Evolutionary conservation across 2,888 invertebrate species (phyloP).

Genomic region (Agrochola macilenta): DNA sequence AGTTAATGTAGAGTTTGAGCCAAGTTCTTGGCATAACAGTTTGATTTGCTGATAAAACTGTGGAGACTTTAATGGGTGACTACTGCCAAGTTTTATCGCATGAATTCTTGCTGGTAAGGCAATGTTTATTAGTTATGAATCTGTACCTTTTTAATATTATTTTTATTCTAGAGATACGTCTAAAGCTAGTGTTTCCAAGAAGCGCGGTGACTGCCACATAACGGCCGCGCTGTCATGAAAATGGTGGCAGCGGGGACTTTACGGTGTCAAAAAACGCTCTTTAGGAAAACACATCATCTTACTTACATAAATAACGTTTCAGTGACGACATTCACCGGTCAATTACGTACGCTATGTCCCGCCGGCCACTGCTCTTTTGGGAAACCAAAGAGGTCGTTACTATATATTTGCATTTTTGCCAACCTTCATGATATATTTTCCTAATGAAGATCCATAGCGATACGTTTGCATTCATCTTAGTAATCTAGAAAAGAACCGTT

Average conservation of each 20-base stretch:
- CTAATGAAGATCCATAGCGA: not conserved
- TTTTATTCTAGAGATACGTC: not conserved
- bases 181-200: too few species aligned
- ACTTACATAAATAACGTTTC: not conserved
- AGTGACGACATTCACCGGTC: not conserved
- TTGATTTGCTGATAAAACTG: constrained; percentile 43
- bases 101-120: not conserved
- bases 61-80: constrained; percentile 13
- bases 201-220: not conserved
- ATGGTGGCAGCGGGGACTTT: not conserved
- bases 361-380: not conserved
- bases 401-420: too few species aligned
- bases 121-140: not conserved
- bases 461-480: not conserved
- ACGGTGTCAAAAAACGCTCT: too few species aligned
- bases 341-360: too few species aligned
- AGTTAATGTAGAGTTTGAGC: constrained; percentile 43
- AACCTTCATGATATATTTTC: not conserved
- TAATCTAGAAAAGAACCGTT: constrained; percentile 3
- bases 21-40: constrained; percentile 43
- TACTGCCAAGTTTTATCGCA: constrained; percentile 31
- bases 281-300: too few species aligned
- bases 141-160: too few species aligned
- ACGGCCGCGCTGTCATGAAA: not conserved
- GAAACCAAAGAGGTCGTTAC: not conserved